Evolutionary conservation across 2,888 invertebrate species (phyloP).

Genomic region (Erebia aethiops): DNA sequence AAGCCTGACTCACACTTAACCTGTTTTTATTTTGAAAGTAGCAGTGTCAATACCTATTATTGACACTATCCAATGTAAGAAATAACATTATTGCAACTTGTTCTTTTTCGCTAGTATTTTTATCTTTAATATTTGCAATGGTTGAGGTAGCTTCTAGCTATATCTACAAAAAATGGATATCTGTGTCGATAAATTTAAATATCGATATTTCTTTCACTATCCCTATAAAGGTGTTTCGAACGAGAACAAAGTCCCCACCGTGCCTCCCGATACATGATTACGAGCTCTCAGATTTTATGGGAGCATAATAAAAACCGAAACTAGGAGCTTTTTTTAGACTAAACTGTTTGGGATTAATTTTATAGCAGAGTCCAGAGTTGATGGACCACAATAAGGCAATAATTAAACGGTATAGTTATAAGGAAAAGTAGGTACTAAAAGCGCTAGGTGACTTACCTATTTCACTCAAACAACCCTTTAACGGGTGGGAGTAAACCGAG

Average conservation of each 20-base stretch:
- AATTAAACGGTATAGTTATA: slow-evolving; percentile 48
- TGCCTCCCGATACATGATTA: slow-evolving; percentile 53
- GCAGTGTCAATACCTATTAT: no score
- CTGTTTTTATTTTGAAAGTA: no score
- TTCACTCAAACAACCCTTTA: no score
- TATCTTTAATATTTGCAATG: no score
- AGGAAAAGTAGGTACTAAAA: slow-evolving; percentile 29
- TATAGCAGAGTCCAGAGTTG: slow-evolving; percentile 53
- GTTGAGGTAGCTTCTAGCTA: no score
- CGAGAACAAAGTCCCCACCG: slow-evolving; percentile 51
- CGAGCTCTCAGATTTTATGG: slow-evolving; percentile 71
- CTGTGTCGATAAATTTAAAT: no score
- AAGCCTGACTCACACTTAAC: no score
- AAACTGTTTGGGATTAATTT: slow-evolving; percentile 62
- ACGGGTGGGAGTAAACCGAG: no score
- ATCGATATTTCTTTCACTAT: not conserved
- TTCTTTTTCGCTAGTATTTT: no score
- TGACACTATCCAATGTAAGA: no score
- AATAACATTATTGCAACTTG: no score
- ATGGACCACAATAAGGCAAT: slow-evolving; percentile 58
- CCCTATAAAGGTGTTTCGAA: slow-evolving; percentile 44
- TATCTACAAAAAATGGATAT: no score
- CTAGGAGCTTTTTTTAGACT: slow-evolving; percentile 66
- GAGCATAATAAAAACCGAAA: slow-evolving; percentile 67
- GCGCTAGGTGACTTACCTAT: slow-evolving; percentile 36